Evolutionary conservation across 2,797 vertebrate genomes (phyloP).

Genomic region (Thalassophryne amazonica): DNA sequence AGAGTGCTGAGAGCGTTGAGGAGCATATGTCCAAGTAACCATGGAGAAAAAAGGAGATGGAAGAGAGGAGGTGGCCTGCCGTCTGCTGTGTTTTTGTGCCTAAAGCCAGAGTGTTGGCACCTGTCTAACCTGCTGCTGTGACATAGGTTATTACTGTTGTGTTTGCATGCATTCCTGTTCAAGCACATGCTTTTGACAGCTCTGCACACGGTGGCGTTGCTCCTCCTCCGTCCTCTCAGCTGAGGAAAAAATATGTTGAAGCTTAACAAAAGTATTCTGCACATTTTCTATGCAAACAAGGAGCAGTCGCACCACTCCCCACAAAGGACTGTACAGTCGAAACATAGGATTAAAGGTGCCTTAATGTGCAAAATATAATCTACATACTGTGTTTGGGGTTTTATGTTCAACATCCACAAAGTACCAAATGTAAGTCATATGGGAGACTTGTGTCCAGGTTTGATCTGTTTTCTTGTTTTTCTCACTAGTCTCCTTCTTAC

Average conservation of each 20-base stretch:
- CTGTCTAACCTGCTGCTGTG: constrained; percentile 45
- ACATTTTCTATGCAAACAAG: constrained; percentile 19
- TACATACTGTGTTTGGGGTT: no score
- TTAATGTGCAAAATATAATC: no score
- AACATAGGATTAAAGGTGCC: no score
- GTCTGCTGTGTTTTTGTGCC: constrained; percentile 40
- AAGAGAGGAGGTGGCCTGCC: constrained; percentile 4
- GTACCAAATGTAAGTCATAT: no score
- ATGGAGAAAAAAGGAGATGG: neutral
- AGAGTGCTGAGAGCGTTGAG: constrained; percentile 21
- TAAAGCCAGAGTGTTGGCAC: constrained; percentile 36
- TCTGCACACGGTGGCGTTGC: constrained; percentile 11
- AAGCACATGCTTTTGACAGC: constrained; percentile 36
- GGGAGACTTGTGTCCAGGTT: no score
- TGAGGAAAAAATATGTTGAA: constrained; percentile 47
- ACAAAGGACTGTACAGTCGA: neutral
- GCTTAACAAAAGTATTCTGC: constrained; percentile 51
- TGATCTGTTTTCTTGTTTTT: no score
- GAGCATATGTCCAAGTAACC: constrained; percentile 44
- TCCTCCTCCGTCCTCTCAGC: constrained; percentile 32
- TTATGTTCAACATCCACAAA: no score
- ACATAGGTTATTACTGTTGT: constrained; percentile 11
- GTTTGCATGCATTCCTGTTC: constrained; percentile 7
- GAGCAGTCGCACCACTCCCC: constrained; percentile 21
- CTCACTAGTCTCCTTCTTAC: no score